Evolutionary conservation across 2,113 vertebrate genomes (phyloP).

Genomic region (Phylloscopus trochiloides): DNA sequence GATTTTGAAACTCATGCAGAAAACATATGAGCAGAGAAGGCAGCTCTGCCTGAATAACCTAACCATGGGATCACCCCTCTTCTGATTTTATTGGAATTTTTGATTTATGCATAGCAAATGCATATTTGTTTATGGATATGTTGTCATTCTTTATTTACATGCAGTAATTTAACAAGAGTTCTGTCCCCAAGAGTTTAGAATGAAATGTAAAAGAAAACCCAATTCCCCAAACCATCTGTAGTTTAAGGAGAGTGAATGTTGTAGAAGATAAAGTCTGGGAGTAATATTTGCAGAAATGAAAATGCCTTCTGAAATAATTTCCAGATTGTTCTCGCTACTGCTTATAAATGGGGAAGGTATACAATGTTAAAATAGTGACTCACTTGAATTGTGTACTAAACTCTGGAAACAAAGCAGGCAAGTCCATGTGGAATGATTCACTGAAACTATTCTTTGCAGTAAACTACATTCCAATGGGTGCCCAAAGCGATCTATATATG

Average conservation of each 20-base stretch:
- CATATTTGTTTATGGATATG: not conserved
- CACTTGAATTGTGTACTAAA: conserved; percentile 48
- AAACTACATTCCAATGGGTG: not conserved
- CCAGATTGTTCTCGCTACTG: not conserved
- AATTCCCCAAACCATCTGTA: not conserved
- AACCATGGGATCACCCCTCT: not conserved
- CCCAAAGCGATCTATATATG: not conserved
- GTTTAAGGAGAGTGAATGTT: not conserved
- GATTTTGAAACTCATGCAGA: not conserved
- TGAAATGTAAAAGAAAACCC: not conserved
- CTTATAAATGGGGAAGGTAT: conserved; percentile 67
- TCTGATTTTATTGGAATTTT: not conserved
- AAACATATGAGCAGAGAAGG: not conserved
- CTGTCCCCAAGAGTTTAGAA: not conserved
- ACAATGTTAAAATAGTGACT: conserved; percentile 54
- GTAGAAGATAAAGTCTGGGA: not conserved
- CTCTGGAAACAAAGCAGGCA: conserved; percentile 35
- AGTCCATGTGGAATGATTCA: conserved; percentile 6
- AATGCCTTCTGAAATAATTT: conserved; percentile 38
- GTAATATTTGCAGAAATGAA: not conserved
- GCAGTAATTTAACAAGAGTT: not conserved
- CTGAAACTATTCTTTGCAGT: not conserved
- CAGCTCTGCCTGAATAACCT: not conserved
- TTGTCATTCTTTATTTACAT: not conserved
- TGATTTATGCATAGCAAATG: not conserved